Percentiles rank a stretch among this genome's conserved stretches.
Conservation (phyloP, 2,113 vertebrate species). For the Pterocles gutturalis region DNA sequence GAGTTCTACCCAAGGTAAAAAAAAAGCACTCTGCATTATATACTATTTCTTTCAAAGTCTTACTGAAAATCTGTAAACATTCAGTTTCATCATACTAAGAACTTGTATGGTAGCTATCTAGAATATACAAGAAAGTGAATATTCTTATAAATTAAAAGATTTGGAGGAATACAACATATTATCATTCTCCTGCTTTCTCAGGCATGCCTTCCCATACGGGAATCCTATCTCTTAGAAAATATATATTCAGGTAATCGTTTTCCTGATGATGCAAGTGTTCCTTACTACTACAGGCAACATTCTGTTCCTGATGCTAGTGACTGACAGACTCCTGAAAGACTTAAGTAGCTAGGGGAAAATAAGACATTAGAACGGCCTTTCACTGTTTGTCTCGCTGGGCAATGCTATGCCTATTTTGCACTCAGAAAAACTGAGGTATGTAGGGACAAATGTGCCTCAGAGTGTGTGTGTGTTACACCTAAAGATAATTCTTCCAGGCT, state of each 20-base stretch:
- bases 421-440: background rate
- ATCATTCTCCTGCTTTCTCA: background rate
- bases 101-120: background rate
- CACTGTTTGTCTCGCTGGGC: slow-evolving; percentile 16
- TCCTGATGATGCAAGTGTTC: background rate
- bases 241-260: background rate
- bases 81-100: background rate
- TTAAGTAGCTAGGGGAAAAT: background rate
- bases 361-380: slow-evolving; percentile 1
- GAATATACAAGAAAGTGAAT: background rate
- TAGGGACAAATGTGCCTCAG: background rate
- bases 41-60: background rate
- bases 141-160: background rate
- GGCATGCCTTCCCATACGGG: background rate
- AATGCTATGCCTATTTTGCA: slow-evolving; percentile 1
- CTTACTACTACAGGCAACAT: background rate
- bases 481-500: background rate
- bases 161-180: background rate
- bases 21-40: background rate
- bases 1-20: background rate
- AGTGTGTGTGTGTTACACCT: background rate
- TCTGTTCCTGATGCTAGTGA: background rate
- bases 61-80: background rate
- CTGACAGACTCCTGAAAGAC: background rate
- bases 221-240: background rate